phyloP scores from a whole-genome alignment of 2,888 invertebrate species.

The Oligia strigilis region DNA sequence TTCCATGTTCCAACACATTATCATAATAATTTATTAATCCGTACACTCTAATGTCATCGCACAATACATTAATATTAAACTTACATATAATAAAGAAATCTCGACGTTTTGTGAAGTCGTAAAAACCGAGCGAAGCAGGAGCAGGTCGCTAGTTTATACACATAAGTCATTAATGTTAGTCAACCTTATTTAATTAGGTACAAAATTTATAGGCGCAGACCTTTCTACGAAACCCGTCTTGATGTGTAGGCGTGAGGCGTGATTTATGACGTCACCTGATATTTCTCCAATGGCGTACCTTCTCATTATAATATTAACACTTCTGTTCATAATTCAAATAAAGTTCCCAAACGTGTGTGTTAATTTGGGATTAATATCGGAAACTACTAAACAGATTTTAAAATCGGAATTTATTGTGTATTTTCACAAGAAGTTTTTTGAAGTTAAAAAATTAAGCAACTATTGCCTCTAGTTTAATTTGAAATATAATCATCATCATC shows the following conservation, averaged over 20 bases:
- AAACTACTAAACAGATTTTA: background rate
- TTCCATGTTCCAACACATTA: no score
- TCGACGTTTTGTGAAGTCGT: background rate
- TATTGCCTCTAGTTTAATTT: background rate
- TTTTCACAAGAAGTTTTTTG: background rate
- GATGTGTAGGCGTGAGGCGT: conserved; percentile 65
- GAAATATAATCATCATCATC: background rate
- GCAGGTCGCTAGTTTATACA: background rate
- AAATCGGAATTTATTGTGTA: background rate
- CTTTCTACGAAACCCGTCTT: conserved; percentile 57
- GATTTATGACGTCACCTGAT: conserved; percentile 63
- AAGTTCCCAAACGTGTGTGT: conserved; percentile 42
- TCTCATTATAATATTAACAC: conserved; percentile 81
- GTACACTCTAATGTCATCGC: no score
- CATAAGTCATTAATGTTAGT: conserved; percentile 59
- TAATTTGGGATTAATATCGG: conserved; percentile 29
- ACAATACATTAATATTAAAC: background rate
- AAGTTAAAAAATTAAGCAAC: background rate
- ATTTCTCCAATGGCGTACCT: conserved; percentile 76
- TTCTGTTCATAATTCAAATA: conserved; percentile 51
- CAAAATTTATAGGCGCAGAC: conserved; percentile 49
- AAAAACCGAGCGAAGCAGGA: background rate
- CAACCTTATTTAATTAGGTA: conserved; percentile 65
- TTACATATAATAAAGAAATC: no score
- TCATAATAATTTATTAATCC: no score